Evolutionary conservation across 2,888 invertebrate species (phyloP).

Genomic region (Lamellibrachia satsuma): DNA sequence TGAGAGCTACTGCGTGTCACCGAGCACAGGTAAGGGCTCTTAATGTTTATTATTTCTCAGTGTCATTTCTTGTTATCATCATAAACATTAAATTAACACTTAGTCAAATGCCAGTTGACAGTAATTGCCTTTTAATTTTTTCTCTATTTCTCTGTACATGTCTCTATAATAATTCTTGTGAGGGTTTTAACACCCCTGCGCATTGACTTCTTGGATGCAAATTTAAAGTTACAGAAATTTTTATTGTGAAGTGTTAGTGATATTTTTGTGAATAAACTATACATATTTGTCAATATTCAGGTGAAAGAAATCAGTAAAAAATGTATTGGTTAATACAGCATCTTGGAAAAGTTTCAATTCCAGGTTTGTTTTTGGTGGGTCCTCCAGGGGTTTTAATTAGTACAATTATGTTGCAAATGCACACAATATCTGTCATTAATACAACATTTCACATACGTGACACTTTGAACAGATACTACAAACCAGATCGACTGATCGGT

Average conservation of each 20-base stretch:
- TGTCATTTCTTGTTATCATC: too few relatives aligned
- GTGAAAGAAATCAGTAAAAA: not conserved
- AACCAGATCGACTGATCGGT: not conserved
- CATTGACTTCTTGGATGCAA: too few relatives aligned
- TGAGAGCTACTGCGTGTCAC: slow-evolving; percentile 90
- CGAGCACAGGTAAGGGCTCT: slow-evolving; percentile 74
- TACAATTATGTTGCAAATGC: too few relatives aligned
- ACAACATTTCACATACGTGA: not conserved
- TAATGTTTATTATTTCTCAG: not conserved
- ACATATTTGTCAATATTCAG: not conserved
- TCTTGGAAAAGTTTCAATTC: not conserved
- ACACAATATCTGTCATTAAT: not conserved
- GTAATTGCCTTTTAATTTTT: too few relatives aligned
- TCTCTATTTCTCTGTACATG: too few relatives aligned
- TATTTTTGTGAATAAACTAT: not conserved
- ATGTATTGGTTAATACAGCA: not conserved
- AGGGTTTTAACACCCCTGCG: too few relatives aligned
- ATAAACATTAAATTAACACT: too few relatives aligned
- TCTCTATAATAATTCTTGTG: too few relatives aligned
- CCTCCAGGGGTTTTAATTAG: not conserved
- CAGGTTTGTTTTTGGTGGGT: not conserved
- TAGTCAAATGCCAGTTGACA: too few relatives aligned
- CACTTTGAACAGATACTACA: not conserved
- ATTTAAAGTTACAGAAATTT: too few relatives aligned
- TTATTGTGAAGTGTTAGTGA: not conserved